Base-by-base conservation (phyloP, 1,140 invertebrate species). In the Acromyrmex charruanus region DNA sequence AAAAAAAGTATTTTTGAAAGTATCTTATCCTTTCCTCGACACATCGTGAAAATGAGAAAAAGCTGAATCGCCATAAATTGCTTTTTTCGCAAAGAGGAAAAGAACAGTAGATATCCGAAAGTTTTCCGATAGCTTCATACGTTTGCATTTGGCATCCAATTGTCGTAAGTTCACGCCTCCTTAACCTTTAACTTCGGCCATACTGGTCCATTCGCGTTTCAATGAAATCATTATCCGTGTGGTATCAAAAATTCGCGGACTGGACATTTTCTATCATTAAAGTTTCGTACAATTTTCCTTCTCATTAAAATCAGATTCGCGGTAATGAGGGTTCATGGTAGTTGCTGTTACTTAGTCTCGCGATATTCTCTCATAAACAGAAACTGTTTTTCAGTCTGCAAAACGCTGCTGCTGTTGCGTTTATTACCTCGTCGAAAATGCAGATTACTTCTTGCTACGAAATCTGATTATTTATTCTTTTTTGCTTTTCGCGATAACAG, bases 81-180 rank as follows among this genome's bases (percentile, higher is more conserved):
- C 16, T 25, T 79, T 86, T 86, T 80, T 59, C 55, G n/a, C n/a
- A 6, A 9, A 25, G 16, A 51, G n/a, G 31, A 75, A 51, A 85
- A 66, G 68, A 80, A 51, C 61, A 72, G 63, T 81, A 59, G 79
- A 90, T 75, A 89, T 71, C 35, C 59, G 75, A 31, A 89, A 90
- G 65, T 85, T 90, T 82, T 71, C 63, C 69, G 58, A 89, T 90
- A 89, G 77, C 80, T 81, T 77, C 69, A 80, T 90, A 87, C 68
- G 74, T 90, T 90, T 89, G 59, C 63, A 65, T 31, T 51, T 89
- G 86, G 85, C 69, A 81, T 90, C 69, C 89, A 90, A 90, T 90
- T 90, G 88, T 87, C 88, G 88, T 81, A 90, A 88, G 89, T 90
- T 90, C 81, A 81, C 88, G 71, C 86, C 81, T 88, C 63, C 59